Percentiles rank a stretch among this genome's conserved stretches.
These are phyloP conservation scores for Scleropages formosus DNA, from an alignment of 2,797 vertebrate species.

Conservation along the genomic window DNA sequence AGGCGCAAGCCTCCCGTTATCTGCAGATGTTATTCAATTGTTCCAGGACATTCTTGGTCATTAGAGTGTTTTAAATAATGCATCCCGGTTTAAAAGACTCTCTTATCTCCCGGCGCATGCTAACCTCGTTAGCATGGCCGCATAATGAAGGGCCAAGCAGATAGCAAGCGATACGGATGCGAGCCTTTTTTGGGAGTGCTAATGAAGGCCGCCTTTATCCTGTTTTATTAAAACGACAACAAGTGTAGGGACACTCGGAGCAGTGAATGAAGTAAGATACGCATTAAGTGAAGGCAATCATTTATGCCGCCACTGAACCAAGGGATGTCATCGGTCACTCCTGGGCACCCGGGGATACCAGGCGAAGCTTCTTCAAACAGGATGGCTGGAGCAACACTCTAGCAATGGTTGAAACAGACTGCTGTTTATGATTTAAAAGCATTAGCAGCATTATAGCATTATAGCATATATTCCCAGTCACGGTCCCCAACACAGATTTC, in stretches of 20 bases:
- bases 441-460: too few species aligned
- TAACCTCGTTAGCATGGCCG: conserved; percentile 76
- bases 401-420: not conserved
- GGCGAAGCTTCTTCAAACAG: not conserved
- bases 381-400: not conserved
- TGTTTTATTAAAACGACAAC: conserved; percentile 36
- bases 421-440: not conserved
- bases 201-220: conserved; percentile 30
- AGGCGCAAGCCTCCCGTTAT: conserved; percentile 66
- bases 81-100: conserved; percentile 70
- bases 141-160: conserved; percentile 63
- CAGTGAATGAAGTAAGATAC: not conserved
- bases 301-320: not conserved
- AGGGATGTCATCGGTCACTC: not conserved
- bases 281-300: conserved; percentile 6
- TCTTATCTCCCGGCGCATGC: conserved; percentile 62
- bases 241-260: conserved; percentile 32
- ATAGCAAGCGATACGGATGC: conserved; percentile 62
- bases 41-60: conserved; percentile 73
- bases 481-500: too few species aligned
- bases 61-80: conserved; percentile 80
- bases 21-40: conserved; percentile 78
- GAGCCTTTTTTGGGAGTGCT: conserved; percentile 39
- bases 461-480: too few species aligned
- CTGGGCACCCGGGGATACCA: not conserved